These are phyloP conservation scores for Magallana nippona DNA, from an alignment of 2,888 invertebrate genomes.

Conservation along the genomic window DNA sequence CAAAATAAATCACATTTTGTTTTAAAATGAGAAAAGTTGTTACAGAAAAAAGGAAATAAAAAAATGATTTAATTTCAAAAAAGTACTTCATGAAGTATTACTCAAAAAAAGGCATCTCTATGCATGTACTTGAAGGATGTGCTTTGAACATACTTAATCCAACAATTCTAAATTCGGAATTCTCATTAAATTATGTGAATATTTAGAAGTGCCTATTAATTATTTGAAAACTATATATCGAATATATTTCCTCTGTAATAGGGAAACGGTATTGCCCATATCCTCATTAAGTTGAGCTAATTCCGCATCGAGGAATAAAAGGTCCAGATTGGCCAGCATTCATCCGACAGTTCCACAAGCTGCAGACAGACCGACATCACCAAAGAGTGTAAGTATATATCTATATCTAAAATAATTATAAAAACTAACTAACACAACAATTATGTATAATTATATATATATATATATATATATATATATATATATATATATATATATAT, in stretches of 20 bases:
- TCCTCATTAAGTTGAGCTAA: conserved; percentile 20
- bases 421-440: no score
- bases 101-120: not conserved
- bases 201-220: conserved; percentile 30
- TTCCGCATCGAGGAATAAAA: not conserved
- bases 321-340: not conserved
- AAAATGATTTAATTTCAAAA: not conserved
- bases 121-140: not conserved
- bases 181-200: conserved; percentile 9
- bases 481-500: no score
- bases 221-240: not conserved
- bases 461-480: no score
- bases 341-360: not conserved
- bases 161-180: conserved; percentile 23
- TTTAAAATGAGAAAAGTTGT: not conserved
- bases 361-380: not conserved
- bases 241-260: not conserved
- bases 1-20: no score
- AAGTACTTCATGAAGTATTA: not conserved
- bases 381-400: no score
- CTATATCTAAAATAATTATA: no score
- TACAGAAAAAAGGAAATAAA: conserved; percentile 9
- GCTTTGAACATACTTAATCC: not conserved
- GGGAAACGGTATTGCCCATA: not conserved
- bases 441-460: no score